A percentile compares a stretch with the other conserved stretches of the same genome.
phyloP scores from a whole-genome alignment of 2,797 vertebrate genomes.

The Pagetopsis macropterus region DNA sequence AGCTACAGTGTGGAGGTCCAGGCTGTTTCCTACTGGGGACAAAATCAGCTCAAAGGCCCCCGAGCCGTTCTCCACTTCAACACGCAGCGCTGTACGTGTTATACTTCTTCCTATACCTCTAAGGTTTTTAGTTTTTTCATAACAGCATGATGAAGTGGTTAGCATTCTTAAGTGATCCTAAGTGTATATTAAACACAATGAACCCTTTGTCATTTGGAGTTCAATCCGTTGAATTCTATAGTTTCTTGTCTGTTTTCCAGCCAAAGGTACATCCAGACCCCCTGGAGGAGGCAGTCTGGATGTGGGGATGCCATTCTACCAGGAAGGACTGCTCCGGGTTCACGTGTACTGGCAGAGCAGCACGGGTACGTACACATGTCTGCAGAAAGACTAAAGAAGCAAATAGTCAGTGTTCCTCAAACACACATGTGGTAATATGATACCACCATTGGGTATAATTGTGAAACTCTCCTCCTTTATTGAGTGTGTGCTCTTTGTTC shows the following conservation, averaged over 20 bases:
- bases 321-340: conserved; percentile 89
- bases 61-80: conserved; percentile 87
- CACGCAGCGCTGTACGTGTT: conserved; percentile 79
- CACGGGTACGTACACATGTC: conserved; percentile 74
- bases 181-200: too few relatives aligned
- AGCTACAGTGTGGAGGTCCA: conserved; percentile 91
- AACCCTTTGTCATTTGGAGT: too few relatives aligned
- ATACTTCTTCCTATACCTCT: neutral
- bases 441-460: too few relatives aligned
- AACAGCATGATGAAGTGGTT: neutral
- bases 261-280: conserved; percentile 59
- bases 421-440: neutral
- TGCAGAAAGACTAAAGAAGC: neutral
- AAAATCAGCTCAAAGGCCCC: conserved; percentile 87
- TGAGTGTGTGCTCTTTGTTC: neutral
- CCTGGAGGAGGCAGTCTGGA: conserved; percentile 82
- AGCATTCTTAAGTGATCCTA: too few relatives aligned
- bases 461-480: too few relatives aligned
- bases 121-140: too few relatives aligned
- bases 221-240: too few relatives aligned
- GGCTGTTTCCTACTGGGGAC: conserved; percentile 91
- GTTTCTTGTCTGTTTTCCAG: conserved; percentile 10
- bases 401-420: neutral
- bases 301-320: conserved; percentile 91
- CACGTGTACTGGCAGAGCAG: conserved; percentile 93